phyloP scores from a whole-genome alignment of 2,113 vertebrate species.

The Psettodes erumei region DNA sequence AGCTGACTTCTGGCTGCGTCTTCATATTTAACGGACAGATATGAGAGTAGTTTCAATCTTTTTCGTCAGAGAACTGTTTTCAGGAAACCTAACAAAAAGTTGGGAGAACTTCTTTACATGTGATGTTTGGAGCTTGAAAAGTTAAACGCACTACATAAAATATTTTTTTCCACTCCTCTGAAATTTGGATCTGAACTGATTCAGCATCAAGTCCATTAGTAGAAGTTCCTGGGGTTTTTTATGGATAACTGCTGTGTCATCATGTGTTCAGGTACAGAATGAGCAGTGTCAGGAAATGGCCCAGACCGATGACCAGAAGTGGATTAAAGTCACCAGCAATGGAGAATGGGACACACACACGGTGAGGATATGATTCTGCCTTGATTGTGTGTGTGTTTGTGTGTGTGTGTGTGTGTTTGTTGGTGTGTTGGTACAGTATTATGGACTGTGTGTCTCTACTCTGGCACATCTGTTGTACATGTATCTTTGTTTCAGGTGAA shows the following conservation, averaged over 20 bases:
- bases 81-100: no score
- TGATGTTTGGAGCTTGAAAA: no score
- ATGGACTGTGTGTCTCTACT: not conserved
- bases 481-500: conserved; percentile 83
- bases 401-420: not conserved
- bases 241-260: not conserved
- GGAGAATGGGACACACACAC: conserved; percentile 93
- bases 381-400: not conserved
- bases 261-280: conserved; percentile 91
- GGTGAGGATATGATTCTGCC: conserved; percentile 76
- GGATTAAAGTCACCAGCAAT: conserved; percentile 91
- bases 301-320: conserved; percentile 88
- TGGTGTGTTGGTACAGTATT: not conserved
- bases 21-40: no score
- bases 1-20: no score
- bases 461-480: not conserved
- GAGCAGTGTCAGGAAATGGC: conserved; percentile 98
- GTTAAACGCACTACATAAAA: no score
- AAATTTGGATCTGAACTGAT: no score
- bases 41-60: no score
- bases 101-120: no score
- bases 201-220: not conserved
- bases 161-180: no score
- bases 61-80: no score
- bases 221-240: not conserved